Percentiles rank a stretch among this genome's conserved stretches.
phyloP scores from a whole-genome alignment of 2,888 invertebrate species.

The Nezara viridula region DNA sequence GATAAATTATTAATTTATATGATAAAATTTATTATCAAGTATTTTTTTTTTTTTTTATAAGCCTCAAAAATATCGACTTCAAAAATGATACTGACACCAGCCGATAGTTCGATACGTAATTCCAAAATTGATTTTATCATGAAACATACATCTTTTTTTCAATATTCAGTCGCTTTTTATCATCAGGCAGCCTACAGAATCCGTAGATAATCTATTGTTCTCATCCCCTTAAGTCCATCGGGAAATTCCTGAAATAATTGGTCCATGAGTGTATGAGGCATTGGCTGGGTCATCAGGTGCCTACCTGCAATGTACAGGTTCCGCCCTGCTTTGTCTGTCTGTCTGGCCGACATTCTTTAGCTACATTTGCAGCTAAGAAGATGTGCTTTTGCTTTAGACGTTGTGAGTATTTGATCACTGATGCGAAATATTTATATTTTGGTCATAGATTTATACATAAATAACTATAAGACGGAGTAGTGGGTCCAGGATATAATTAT shows the following conservation, averaged over 20 bases:
- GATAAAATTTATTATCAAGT: too few species aligned
- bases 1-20: too few species aligned
- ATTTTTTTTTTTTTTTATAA: too few species aligned
- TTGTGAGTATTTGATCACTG: neutral
- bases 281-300: neutral
- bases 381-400: neutral
- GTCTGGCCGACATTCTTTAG: neutral
- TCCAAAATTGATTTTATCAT: too few species aligned
- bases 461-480: too few species aligned
- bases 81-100: too few species aligned
- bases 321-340: neutral
- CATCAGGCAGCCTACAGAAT: neutral
- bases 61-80: too few species aligned
- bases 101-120: too few species aligned
- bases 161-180: neutral
- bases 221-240: neutral
- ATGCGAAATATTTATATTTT: neutral
- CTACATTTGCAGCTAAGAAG: neutral
- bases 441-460: too few species aligned
- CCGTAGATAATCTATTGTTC: neutral
- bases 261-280: neutral
- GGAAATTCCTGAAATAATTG: neutral
- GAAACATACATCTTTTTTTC: too few species aligned
- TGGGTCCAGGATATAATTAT: too few species aligned
- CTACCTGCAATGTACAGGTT: slow-evolving; percentile 3